Conservation (phyloP, 2,113 vertebrate genomes). For the Nasalis larvatus region DNA sequence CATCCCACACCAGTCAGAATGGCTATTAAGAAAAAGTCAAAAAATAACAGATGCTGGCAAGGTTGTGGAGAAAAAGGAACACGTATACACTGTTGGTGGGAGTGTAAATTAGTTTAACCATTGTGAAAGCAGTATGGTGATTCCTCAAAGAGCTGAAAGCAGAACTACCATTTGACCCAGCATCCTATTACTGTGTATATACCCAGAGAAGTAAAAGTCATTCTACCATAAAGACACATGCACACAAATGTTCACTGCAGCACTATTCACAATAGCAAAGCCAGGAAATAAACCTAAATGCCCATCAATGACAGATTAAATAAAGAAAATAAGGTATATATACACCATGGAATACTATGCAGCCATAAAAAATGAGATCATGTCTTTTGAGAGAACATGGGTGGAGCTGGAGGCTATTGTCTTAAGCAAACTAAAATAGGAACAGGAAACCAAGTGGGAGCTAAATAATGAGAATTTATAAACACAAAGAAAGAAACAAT, state of each 20-base stretch:
- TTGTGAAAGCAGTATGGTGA: neutral
- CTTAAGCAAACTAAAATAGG: neutral
- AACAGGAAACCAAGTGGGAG: neutral
- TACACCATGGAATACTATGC: neutral
- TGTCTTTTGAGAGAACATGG: neutral
- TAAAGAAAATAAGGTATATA: neutral
- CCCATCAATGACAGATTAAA: neutral
- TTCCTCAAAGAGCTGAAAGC: neutral
- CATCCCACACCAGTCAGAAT: neutral
- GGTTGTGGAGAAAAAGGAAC: neutral
- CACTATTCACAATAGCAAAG: neutral
- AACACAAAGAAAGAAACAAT: neutral
- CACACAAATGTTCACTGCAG: neutral
- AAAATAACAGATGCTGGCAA: neutral
- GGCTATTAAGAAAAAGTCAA: neutral
- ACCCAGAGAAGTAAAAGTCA: neutral
- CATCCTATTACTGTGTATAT: neutral
- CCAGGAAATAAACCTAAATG: neutral
- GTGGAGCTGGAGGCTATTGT: neutral
- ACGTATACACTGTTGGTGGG: neutral
- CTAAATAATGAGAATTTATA: neutral
- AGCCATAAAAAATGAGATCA: neutral
- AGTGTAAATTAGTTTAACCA: neutral
- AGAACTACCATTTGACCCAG: neutral
- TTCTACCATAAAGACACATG: neutral